Base-by-base conservation (phyloP, 2,113 vertebrate genomes). In the Mastomys coucha region DNA sequence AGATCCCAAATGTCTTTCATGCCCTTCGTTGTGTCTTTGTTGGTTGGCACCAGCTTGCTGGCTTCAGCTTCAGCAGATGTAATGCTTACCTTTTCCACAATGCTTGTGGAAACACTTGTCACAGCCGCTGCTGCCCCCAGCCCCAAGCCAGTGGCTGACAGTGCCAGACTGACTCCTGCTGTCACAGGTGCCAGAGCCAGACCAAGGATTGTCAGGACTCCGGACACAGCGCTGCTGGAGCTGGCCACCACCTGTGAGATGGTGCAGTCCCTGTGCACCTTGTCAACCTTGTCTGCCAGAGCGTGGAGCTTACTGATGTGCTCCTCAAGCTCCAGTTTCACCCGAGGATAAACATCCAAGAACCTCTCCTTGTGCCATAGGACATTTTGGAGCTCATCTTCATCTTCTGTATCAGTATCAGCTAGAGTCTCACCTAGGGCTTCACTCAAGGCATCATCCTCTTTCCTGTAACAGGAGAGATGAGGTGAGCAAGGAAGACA, bases 111-210 rank as follows among this genome's bases (percentile, higher is more conserved):
- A 70, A 82, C n/a, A 42, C 36, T 72, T 0, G 63, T 33, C 63
- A 42, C 65, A 69, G 89, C 16, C 0, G 89, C 49, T 2, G 51
- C 49, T 8, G 63, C 16, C 1, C 77, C 51, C 2, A 89, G 11
- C 0, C 80, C 17, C 0, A 93, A 0, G 20, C 88, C 97, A 33
- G 90, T 33, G 70, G 77, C 77, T 0, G 33, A 58, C 72, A 98
- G 67, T 14, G 28, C 49, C 91, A 97, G 72, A n/a, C 97, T 98
- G 51, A 17, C 1, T 28, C 96, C 97, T 53, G 72, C 93, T 51
- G 84, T 92, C 1, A 51, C 2, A 7, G 95, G 96, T 42, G 88
- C 93, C 91, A 97, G n/a, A 0, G 0, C 10, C 33, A 97, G 6
- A 39, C 78, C 2, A 56, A 73, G 0, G 17, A 93, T 58, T 22